Conservation (phyloP, 2,113 vertebrate species). For the Cygnus atratus region DNA sequence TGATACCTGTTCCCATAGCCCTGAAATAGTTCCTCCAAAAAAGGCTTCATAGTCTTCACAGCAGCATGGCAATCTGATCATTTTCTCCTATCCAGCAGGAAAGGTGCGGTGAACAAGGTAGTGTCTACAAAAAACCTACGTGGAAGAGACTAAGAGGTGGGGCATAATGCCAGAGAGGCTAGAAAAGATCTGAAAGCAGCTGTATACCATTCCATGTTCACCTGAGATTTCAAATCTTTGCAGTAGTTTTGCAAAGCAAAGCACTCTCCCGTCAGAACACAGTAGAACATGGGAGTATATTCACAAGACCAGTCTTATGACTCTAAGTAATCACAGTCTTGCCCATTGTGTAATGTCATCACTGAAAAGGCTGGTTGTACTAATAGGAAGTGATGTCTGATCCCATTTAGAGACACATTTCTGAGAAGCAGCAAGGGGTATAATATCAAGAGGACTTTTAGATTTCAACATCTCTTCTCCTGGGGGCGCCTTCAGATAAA, state of each 20-base stretch:
- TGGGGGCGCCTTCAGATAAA: slow-evolving; percentile 22
- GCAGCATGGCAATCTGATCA: neutral
- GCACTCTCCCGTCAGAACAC: neutral
- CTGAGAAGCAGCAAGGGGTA: slow-evolving; percentile 22
- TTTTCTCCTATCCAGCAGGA: neutral
- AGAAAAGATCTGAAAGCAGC: neutral
- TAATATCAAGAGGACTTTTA: slow-evolving; percentile 54
- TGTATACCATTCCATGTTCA: neutral
- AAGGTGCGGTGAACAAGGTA: neutral
- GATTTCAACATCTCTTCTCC: slow-evolving; percentile 47
- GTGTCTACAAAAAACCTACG: neutral
- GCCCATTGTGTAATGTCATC: slow-evolving; percentile 44
- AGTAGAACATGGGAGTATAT: slow-evolving; percentile 41
- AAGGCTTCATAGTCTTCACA: neutral
- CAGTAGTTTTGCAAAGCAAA: slow-evolving; percentile 59
- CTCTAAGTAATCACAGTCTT: slow-evolving; percentile 69
- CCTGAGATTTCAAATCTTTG: slow-evolving; percentile 40
- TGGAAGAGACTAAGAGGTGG: neutral
- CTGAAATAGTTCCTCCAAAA: neutral
- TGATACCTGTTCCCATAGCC: neutral
- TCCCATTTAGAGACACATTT: slow-evolving; percentile 68
- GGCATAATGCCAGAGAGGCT: neutral
- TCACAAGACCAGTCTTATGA: slow-evolving; percentile 67
- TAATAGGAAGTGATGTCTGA: slow-evolving; percentile 77
- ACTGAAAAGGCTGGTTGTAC: slow-evolving; percentile 68